Evolutionary conservation across 2,113 vertebrate species (phyloP).

Genomic region (Pagrus major): DNA sequence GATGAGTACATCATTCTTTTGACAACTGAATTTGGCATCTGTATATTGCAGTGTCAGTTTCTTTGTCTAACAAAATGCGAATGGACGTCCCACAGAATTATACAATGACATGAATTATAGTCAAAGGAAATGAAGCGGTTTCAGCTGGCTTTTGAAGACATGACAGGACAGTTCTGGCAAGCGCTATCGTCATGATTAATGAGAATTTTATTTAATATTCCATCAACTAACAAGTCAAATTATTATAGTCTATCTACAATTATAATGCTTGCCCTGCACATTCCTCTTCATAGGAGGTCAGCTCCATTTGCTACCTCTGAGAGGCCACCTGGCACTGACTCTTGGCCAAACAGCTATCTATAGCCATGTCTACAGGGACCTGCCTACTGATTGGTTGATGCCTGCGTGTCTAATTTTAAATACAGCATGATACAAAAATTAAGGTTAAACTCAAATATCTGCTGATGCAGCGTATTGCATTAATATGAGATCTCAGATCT

Average conservation of each 20-base stretch:
- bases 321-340: slow-evolving; percentile 66
- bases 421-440: background rate
- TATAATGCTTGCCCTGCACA: slow-evolving; percentile 12
- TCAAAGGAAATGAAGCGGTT: background rate
- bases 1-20: slow-evolving; percentile 10
- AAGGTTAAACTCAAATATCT: background rate
- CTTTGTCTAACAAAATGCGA: slow-evolving; percentile 4
- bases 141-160: background rate
- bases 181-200: background rate
- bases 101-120: background rate
- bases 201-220: background rate
- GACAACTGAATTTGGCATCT: slow-evolving; percentile 19
- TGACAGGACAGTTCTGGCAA: background rate
- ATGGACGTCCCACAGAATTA: background rate
- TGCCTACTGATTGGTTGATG: slow-evolving; percentile 20
- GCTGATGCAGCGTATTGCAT: background rate
- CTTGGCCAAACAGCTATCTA: slow-evolving; percentile 61
- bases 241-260: background rate
- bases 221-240: background rate
- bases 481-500: background rate
- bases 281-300: slow-evolving; percentile 32
- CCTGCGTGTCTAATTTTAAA: slow-evolving; percentile 18
- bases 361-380: slow-evolving; percentile 41
- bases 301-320: slow-evolving; percentile 38
- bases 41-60: background rate